These are phyloP conservation scores for Onychomys arenicola DNA, from an alignment of 2,797 vertebrate species.

Conservation along the genomic window DNA sequence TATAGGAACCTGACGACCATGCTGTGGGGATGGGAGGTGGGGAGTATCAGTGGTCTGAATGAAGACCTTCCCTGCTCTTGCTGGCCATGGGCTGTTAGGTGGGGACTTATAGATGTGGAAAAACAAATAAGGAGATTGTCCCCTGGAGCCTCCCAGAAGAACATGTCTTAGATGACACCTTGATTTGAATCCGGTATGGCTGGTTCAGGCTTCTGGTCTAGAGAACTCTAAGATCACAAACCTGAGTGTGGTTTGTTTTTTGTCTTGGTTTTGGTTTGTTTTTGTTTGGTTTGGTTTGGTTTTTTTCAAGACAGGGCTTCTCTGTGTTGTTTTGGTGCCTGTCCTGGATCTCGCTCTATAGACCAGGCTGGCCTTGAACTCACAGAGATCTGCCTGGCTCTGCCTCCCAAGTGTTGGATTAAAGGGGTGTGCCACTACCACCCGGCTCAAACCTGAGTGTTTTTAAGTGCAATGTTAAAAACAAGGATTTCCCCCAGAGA, in stretches of 20 bases:
- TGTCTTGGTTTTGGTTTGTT: too few relatives aligned
- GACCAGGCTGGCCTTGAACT: too few relatives aligned
- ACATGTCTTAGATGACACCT: accelerated
- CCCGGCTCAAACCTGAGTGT: neutral
- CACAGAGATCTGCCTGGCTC: too few relatives aligned
- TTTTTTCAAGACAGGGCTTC: too few relatives aligned
- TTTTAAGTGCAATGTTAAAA: neutral
- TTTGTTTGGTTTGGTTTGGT: too few relatives aligned
- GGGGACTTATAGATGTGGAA: neutral
- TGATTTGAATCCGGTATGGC: neutral
- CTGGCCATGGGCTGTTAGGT: too few relatives aligned
- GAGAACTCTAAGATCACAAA: neutral
- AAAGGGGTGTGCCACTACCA: too few relatives aligned
- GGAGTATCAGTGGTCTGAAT: neutral
- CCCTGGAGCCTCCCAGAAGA: neutral
- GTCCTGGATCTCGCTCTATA: too few relatives aligned
- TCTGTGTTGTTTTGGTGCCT: too few relatives aligned
- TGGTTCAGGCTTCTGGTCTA: accelerated
- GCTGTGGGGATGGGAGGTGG: too few relatives aligned
- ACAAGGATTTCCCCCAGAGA: neutral
- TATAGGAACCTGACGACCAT: neutral
- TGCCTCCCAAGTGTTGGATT: too few relatives aligned
- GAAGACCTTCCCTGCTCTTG: too few relatives aligned
- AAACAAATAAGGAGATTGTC: neutral
- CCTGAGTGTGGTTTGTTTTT: neutral